Evolutionary conservation across 2,797 vertebrate genomes (phyloP), one percentile per base, ranked within the genome.

Genomic region (Phalloptychus januarius): DNA sequence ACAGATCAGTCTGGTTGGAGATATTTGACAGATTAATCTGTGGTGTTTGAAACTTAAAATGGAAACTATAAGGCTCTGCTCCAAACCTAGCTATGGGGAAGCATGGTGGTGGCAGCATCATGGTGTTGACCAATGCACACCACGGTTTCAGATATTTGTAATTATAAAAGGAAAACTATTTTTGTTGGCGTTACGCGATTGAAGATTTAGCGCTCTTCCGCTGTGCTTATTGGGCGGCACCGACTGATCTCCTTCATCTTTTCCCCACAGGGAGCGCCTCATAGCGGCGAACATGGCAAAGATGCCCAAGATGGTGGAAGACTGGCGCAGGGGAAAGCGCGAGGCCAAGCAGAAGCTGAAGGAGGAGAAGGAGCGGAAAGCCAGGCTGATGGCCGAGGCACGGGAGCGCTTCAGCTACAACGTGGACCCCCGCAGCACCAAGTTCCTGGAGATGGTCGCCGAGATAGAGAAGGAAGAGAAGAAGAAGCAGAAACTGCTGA

Each of bases 301-400:
- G 85, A 98, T 98, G 97, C 97, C 97, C 11, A 93, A 96, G 85
- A 97, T 97, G 96, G 86, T 98, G 0, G 94, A 91, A 0, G 96
- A 96, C 79, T 98, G 97, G 94, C 93, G 92, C 42, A 87, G 71
- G 33, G 94, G 94, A 23, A 96, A 94, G 74, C 92, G 84, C 1
- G 94, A 96, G 10, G 12, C 84, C 16, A 96, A 92, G 52, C 58
- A 40, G 74, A 97, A 96, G 86, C 80, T 86, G 2, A 94, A 91
- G 77, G 96, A 96, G 2, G 96, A 97, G 13, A 97, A 96, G 75
- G 89, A 87, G 2, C 93, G 92, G 0, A 90, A 93, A 5, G 79
- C 89, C 0, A 90, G 65, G 31, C 80, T 97, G 33, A 88, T 97
- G 86, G 93, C 93, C 0, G 91, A 96, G 81, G 96, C 95, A 58